Conservation (phyloP, 23 tunicate species). For the Trididemnum clinides region DNA sequence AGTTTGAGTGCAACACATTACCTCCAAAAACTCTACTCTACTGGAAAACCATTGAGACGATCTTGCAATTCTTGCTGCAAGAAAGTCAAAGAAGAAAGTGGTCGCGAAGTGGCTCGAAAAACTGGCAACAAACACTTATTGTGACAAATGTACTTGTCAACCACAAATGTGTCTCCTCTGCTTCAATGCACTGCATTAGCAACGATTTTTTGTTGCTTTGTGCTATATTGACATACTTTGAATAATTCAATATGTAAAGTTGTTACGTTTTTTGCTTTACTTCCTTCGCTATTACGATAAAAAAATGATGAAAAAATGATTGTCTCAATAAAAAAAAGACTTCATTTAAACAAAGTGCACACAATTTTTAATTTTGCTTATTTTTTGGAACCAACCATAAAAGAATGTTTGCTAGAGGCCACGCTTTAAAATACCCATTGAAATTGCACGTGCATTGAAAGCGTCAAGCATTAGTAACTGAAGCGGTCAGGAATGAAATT, state of each 20-base stretch:
- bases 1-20: background rate
- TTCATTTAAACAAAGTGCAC: background rate
- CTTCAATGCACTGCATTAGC: slow-evolving; percentile 15
- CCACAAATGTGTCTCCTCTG: slow-evolving; percentile 25
- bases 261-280: background rate
- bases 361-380: background rate
- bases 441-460: slow-evolving; percentile 14
- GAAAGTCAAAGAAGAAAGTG: background rate
- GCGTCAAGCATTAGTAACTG: slow-evolving; percentile 16
- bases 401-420: slow-evolving; percentile 30
- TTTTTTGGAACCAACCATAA: slow-evolving; percentile 29
- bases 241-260: background rate
- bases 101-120: slow-evolving; percentile 28
- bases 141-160: slow-evolving; percentile 16
- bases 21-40: background rate
- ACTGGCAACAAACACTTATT: slow-evolving; percentile 15
- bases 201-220: slow-evolving; percentile 16
- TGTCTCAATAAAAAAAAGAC: slow-evolving; percentile 15
- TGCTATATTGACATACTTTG: slow-evolving; percentile 18
- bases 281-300: slow-evolving; percentile 9
- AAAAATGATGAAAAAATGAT: background rate
- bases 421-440: slow-evolving; percentile 23
- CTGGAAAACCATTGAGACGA: slow-evolving; percentile 10
- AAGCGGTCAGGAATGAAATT: slow-evolving; percentile 20
- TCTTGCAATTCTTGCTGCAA: slow-evolving; percentile 5